Conservation (phyloP, 2,113 vertebrate genomes). For the Mugil cephalus region DNA sequence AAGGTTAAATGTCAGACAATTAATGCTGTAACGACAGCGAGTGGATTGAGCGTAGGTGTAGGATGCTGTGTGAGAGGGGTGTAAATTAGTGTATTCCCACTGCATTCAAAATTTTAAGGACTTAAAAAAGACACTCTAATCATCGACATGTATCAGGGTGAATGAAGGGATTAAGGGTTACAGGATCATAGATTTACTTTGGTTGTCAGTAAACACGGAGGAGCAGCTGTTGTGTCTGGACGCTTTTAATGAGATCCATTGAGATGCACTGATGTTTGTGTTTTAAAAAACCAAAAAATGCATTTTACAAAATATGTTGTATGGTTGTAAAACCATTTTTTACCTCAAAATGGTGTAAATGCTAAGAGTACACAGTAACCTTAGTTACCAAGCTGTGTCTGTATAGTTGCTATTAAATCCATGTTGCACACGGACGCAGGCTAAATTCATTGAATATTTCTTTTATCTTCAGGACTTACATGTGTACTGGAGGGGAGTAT, state of each 20-base stretch:
- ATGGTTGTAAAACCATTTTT: too few species aligned
- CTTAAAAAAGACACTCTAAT: constrained; percentile 11
- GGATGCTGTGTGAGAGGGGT: constrained; percentile 22
- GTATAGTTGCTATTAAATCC: too few species aligned
- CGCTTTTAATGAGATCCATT: constrained; percentile 14
- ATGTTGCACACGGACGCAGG: too few species aligned
- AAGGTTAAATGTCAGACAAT: constrained; percentile 75
- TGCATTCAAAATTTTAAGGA: constrained; percentile 9
- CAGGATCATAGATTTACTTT: background rate
- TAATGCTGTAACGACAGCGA: constrained; percentile 51
- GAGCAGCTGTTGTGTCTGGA: background rate
- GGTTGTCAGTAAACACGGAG: constrained; percentile 2
- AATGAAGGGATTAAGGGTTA: background rate
- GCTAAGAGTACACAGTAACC: too few species aligned
- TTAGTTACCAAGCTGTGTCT: too few species aligned
- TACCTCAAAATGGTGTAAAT: too few species aligned
- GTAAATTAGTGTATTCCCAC: constrained; percentile 13
- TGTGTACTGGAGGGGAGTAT: constrained; percentile 95
- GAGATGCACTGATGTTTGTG: background rate
- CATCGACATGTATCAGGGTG: background rate
- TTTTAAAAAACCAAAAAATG: too few species aligned
- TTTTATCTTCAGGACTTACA: constrained; percentile 86
- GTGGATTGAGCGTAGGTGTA: constrained; percentile 7
- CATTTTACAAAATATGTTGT: too few species aligned
- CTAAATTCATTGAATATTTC: too few species aligned